Percentiles rank a stretch among this genome's conserved stretches.
phyloP scores from a whole-genome alignment of 35 echinoderm and acorn worm species.

The Chiridota heheva region DNA sequence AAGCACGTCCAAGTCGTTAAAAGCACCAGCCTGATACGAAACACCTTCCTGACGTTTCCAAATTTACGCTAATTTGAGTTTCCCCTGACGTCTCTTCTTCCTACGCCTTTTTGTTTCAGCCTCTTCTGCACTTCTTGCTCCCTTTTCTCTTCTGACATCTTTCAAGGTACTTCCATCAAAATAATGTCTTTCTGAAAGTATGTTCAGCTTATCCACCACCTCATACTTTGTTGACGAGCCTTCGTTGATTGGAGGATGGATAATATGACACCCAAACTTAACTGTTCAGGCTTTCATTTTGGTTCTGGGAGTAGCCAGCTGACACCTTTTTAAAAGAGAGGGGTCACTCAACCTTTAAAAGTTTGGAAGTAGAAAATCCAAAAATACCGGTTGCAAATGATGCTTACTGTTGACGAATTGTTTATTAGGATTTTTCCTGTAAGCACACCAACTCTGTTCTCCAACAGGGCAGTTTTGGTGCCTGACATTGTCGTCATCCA shows the following conservation, averaged over 20 bases:
- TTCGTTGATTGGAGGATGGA: constrained; percentile 15
- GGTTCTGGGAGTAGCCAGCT: constrained; percentile 20
- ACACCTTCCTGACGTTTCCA: constrained; percentile 16
- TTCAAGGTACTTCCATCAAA: constrained; percentile 2
- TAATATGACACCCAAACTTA: constrained; percentile 14
- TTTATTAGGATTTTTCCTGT: background rate
- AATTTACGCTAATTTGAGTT: background rate
- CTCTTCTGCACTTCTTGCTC: background rate
- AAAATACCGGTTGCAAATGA: constrained; percentile 17
- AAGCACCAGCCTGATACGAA: constrained; percentile 4
- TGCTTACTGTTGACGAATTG: background rate
- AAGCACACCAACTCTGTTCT: constrained; percentile 17
- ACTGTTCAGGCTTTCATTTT: constrained; percentile 27
- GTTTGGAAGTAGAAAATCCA: background rate
- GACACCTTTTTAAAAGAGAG: constrained; percentile 1
- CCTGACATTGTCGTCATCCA: constrained; percentile 17
- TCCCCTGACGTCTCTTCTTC: constrained; percentile 13
- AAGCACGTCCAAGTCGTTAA: constrained; percentile 25
- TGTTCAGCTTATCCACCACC: constrained; percentile 8
- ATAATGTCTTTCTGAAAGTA: background rate
- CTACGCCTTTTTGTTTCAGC: background rate
- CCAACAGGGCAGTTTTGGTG: constrained; percentile 18
- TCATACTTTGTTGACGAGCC: constrained; percentile 12
- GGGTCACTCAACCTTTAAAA: constrained; percentile 15
- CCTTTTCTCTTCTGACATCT: background rate